These are phyloP conservation scores for Mus spretus DNA, from an alignment of 2,797 vertebrate genomes.

Conservation along the genomic window DNA sequence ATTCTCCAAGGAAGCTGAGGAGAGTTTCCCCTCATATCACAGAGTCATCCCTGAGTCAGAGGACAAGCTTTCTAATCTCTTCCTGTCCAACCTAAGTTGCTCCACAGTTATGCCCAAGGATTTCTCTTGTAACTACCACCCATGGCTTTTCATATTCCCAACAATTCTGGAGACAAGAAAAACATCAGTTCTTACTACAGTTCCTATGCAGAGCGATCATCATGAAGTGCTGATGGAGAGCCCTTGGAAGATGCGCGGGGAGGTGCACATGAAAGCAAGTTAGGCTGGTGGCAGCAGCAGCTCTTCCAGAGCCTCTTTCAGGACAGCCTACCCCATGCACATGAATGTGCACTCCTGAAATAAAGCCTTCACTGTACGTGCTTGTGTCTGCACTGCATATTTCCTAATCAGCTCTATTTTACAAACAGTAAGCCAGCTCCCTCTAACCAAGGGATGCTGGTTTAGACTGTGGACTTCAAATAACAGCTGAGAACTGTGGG, in stretches of 20 bases:
- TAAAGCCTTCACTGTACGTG: background rate
- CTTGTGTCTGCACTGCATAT: background rate
- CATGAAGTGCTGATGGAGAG: background rate
- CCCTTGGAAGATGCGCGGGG: background rate
- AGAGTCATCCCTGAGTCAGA: background rate
- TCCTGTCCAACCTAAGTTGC: background rate
- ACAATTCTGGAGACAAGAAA: conserved; percentile 14
- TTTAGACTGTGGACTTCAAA: conserved; percentile 44
- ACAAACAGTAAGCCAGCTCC: background rate
- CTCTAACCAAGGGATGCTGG: background rate
- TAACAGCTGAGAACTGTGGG: conserved; percentile 15
- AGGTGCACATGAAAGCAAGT: background rate
- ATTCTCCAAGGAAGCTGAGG: background rate
- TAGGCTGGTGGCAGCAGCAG: background rate
- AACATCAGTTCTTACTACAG: background rate
- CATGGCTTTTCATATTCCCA: conserved; percentile 10
- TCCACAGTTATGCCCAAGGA: background rate
- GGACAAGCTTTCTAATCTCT: background rate
- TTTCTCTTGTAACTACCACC: background rate
- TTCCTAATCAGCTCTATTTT: background rate
- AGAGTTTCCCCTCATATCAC: background rate
- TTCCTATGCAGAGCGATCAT: background rate
- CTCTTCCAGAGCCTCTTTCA: background rate
- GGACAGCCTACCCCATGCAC: background rate
- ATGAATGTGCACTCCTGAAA: background rate